phyloP scores from a whole-genome alignment of 2,888 invertebrate genomes.

The Sinelater perroti region DNA sequence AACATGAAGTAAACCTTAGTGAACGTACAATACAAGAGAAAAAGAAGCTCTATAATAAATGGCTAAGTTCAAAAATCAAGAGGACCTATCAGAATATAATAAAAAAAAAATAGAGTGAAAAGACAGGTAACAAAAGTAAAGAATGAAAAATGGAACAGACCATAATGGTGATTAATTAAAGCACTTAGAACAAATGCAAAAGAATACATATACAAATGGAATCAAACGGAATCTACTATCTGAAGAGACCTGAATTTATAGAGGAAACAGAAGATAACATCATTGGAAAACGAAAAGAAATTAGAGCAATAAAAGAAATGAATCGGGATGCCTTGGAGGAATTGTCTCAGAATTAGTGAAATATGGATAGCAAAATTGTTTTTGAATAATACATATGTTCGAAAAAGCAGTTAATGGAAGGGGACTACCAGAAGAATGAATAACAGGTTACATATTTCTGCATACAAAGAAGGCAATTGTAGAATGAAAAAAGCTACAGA shows the following conservation, averaged over 20 bases:
- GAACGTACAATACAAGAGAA: not conserved
- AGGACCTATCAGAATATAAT: not conserved
- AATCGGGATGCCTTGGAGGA: too few relatives aligned
- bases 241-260: not conserved
- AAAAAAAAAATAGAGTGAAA: not conserved
- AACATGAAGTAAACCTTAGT: too few relatives aligned
- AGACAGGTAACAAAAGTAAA: not conserved
- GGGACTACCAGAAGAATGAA: too few relatives aligned
- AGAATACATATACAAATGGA: not conserved
- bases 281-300: not conserved
- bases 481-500: too few relatives aligned
- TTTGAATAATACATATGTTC: too few relatives aligned
- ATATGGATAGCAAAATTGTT: too few relatives aligned
- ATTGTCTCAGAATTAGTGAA: too few relatives aligned
- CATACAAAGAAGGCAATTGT: too few relatives aligned
- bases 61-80: slow-evolving; percentile 2
- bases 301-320: not conserved
- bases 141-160: not conserved
- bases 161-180: not conserved
- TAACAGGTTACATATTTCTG: too few relatives aligned
- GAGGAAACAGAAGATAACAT: not conserved
- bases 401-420: too few relatives aligned
- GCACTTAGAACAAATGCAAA: slow-evolving; percentile 1
- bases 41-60: not conserved
- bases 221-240: not conserved